Evolutionary conservation across 2,888 invertebrate species (phyloP).

Genomic region (Tachina lurida): DNA sequence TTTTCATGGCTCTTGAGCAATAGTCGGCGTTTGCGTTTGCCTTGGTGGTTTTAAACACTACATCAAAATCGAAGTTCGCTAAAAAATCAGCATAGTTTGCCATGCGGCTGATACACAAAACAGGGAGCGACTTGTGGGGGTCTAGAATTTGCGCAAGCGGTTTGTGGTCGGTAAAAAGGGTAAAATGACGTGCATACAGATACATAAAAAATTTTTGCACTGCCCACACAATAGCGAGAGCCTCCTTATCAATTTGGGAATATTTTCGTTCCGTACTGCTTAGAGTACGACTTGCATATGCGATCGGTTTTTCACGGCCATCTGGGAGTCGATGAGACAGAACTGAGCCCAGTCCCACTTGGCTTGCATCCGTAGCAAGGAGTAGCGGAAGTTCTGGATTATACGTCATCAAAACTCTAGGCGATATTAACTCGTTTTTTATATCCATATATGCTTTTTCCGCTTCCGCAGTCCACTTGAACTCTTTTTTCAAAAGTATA

Average conservation of each 20-base stretch:
- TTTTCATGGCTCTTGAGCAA: no score
- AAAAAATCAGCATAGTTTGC: constrained; percentile 51
- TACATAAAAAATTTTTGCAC: constrained; percentile 32
- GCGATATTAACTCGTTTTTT: constrained; percentile 7
- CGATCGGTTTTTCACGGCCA: constrained; percentile 32
- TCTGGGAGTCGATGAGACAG: constrained; percentile 29
- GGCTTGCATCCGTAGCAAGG: constrained; percentile 38
- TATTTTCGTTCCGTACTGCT: constrained; percentile 7
- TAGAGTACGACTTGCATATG: constrained; percentile 21
- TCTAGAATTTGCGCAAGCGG: constrained; percentile 26
- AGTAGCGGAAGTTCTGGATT: constrained; percentile 26
- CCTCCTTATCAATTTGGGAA: constrained; percentile 35
- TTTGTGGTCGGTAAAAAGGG: constrained; percentile 39
- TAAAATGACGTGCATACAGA: constrained; percentile 31
- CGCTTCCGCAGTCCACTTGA: constrained; percentile 25
- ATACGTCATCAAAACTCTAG: constrained; percentile 20
- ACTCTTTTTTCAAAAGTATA: constrained; percentile 13
- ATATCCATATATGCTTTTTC: constrained; percentile 19
- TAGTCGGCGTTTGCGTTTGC: no score
- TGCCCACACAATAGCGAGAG: constrained; percentile 35
- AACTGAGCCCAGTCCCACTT: no score
- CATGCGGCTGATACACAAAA: constrained; percentile 38
- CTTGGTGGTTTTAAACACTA: no score
- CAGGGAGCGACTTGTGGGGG: background rate
- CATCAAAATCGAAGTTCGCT: no score